Conservation (phyloP, 2,888 invertebrate species). For the Spodoptera littoralis region DNA sequence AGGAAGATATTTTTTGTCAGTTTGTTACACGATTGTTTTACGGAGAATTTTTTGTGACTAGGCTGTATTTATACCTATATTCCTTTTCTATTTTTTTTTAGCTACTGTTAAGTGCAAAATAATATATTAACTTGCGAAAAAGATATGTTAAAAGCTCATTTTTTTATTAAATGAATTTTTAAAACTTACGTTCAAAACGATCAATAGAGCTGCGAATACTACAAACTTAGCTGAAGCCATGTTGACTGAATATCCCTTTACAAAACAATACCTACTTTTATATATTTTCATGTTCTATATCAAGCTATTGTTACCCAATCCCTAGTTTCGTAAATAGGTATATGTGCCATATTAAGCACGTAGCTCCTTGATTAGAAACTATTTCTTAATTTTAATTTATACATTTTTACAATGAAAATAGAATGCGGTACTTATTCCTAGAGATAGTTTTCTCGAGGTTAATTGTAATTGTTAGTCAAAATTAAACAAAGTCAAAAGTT, state of each 20-base stretch:
- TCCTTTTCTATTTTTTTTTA: too few species aligned
- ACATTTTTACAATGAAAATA: constrained; percentile 4
- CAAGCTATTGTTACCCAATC: constrained; percentile 49
- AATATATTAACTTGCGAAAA: too few species aligned
- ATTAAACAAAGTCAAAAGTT: too few species aligned
- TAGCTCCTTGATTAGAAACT: constrained; percentile 43
- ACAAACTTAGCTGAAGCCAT: constrained; percentile 69
- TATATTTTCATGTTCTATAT: constrained; percentile 34
- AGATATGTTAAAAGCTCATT: too few species aligned
- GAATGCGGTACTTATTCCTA: neutral
- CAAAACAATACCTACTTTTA: constrained; percentile 39
- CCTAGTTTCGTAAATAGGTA: constrained; percentile 59
- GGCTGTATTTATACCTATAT: too few species aligned
- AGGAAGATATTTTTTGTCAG: too few species aligned
- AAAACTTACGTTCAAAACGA: constrained; percentile 67
- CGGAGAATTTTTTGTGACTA: too few species aligned
- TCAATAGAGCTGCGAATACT: constrained; percentile 59
- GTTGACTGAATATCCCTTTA: constrained; percentile 46
- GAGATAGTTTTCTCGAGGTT: too few species aligned
- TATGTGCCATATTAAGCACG: constrained; percentile 64
- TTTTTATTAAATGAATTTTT: neutral
- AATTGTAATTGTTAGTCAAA: too few species aligned
- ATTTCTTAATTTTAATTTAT: constrained; percentile 28
- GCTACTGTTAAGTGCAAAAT: too few species aligned
- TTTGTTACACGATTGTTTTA: too few species aligned